phyloP scores from a whole-genome alignment of 30 jellyfish, hydroid and myxozoan genomes.

The Mastigias papua region DNA sequence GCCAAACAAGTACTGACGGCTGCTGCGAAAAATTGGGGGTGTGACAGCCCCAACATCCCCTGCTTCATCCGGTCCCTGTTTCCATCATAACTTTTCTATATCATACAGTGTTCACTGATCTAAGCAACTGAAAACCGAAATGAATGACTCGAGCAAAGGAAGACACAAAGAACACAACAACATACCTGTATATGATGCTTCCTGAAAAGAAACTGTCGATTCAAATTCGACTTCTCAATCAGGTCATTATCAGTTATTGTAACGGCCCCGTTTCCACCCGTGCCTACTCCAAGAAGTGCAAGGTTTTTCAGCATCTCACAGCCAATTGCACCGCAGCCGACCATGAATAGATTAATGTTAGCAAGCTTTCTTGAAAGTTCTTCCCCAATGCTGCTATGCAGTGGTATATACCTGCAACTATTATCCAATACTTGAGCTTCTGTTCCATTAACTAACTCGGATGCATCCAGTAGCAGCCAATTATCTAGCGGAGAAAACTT shows the following conservation, averaged over 20 bases:
- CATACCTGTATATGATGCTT: constrained; percentile 92
- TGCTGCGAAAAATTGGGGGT: no score
- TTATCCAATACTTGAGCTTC: neutral
- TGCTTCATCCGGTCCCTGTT: no score
- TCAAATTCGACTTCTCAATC: constrained; percentile 91
- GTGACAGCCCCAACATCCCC: no score
- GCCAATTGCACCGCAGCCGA: constrained; percentile 99
- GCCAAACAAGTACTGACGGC: no score
- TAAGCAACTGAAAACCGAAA: neutral
- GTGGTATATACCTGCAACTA: constrained; percentile 34
- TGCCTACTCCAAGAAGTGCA: constrained; percentile 87
- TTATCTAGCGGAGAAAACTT: constrained; percentile 85
- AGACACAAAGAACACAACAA: neutral
- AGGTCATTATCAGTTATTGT: constrained; percentile 93
- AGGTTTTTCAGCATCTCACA: constrained; percentile 92
- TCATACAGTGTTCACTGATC: no score
- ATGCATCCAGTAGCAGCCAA: constrained; percentile 81
- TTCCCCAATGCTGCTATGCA: constrained; percentile 45
- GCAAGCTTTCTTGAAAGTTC: constrained; percentile 61
- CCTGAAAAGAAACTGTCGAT: constrained; percentile 92
- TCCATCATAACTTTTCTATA: no score
- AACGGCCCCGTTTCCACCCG: constrained; percentile 71
- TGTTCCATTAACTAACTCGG: constrained; percentile 56
- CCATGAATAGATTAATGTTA: constrained; percentile 79
- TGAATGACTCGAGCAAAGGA: neutral